These are phyloP conservation scores for Macroteleia sp. DNA, from an alignment of 2,888 invertebrate species.

Conservation along the genomic window DNA sequence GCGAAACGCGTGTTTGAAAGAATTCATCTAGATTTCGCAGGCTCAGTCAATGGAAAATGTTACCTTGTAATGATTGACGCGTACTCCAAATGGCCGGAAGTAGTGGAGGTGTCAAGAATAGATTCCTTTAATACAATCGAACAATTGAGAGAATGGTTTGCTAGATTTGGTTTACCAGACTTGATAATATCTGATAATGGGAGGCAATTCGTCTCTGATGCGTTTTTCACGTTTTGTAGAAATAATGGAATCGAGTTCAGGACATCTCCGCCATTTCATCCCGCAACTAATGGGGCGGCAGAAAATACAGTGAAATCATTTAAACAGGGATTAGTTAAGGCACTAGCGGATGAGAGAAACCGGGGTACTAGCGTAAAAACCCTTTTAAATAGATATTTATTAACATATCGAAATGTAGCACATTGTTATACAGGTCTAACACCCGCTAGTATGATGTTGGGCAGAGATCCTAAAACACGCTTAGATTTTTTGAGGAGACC, in stretches of 20 bases:
- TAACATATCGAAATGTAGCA: no score
- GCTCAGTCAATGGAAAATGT: constrained; percentile 54
- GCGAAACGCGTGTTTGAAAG: constrained; percentile 59
- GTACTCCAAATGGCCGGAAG: constrained; percentile 60
- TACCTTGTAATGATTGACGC: constrained; percentile 65
- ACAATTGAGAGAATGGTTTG: constrained; percentile 53
- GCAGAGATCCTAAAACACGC: no score
- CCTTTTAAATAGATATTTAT: no score
- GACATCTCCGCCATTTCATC: constrained; percentile 41
- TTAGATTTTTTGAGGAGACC: no score
- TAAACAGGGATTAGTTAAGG: constrained; percentile 35
- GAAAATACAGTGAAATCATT: constrained; percentile 45
- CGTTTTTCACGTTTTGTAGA: constrained; percentile 28
- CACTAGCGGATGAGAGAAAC: constrained; percentile 8
- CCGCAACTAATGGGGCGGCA: no score
- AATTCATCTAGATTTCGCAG: constrained; percentile 62
- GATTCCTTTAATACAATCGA: constrained; percentile 41
- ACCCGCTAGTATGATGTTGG: no score
- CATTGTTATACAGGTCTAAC: no score
- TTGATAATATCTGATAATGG: constrained; percentile 64
- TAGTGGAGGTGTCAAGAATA: constrained; percentile 39
- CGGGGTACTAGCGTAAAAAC: no score
- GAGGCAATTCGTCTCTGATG: constrained; percentile 45
- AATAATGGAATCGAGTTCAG: constrained; percentile 22
- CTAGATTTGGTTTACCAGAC: constrained; percentile 54